Base-by-base conservation (phyloP, 2,797 vertebrate genomes). In the Onychomys torridus region DNA sequence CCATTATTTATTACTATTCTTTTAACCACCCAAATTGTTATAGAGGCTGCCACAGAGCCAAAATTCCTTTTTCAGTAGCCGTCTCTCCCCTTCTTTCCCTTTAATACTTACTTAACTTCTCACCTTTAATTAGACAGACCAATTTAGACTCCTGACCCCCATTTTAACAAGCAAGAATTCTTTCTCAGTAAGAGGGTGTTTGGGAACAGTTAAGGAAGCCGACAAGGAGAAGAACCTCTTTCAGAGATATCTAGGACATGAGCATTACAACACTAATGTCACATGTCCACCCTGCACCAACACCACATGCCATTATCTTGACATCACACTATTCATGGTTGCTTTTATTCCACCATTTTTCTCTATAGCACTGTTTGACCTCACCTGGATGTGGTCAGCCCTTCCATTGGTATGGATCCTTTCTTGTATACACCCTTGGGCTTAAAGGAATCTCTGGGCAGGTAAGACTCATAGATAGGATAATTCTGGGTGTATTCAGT, bases 401-500 rank as follows among this genome's bases (percentile, higher is more conserved):
- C 97, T 90, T 98, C 98, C 98, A 98, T 98, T 6, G 97, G 94
- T 4, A 82, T 40, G 21, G 95, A 27, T 0, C 77, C 90, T 52
- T 63, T 97, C 84, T 93, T 46, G 78, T 96, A 97, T 0, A 3
- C 76, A 79, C 4, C 0, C 49, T 86, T 95, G 78, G 98, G 97
- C 90, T 98, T 98, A 94, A 97, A 98, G 52, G 98, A 97, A 37
- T 91, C 92, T 95, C 98, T 97, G 84, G 97, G 98, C 93, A 94
- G 77, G 91, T 91, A 76, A 25, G 29, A 83, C 49, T 94, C 19
- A 88, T 98, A 89, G 83, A 96, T 13, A 0, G 93, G 96, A n/a
- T 98, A 98, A 94, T 81, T 97, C 17, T 98, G 95, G 37, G 46
- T 97, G 55, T 99, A 98, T 86, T 98, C 98, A 0, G 98, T 97